Percentiles rank a stretch among this genome's conserved stretches.
These are phyloP conservation scores for Trimorus sp. DNA, from an alignment of 2,888 invertebrate species.

Conservation along the genomic window DNA sequence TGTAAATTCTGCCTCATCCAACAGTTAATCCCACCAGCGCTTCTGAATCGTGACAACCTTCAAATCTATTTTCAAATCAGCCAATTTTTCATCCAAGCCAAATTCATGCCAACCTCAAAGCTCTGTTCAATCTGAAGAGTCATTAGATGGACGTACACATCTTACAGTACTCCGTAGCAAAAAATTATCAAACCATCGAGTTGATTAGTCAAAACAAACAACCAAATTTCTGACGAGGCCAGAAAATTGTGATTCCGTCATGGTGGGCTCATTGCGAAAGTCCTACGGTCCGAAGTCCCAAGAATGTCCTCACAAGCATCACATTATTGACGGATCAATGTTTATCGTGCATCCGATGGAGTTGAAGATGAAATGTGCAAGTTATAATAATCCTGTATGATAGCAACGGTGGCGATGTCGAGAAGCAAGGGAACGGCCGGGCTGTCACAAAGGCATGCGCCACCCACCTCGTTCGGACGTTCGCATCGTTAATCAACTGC, in stretches of 20 bases:
- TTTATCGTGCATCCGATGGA: constrained; percentile 69
- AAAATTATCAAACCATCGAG: constrained; percentile 49
- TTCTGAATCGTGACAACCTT: too few species aligned
- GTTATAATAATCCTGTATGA: constrained; percentile 76
- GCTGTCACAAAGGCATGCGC: constrained; percentile 82
- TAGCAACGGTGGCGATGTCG: constrained; percentile 79
- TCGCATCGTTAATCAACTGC: constrained; percentile 81
- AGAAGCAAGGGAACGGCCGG: constrained; percentile 78
- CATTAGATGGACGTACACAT: constrained; percentile 44
- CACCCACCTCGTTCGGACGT: constrained; percentile 81
- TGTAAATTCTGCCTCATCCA: too few species aligned
- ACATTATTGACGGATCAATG: constrained; percentile 66
- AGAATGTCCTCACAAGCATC: constrained; percentile 59
- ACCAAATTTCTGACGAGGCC: constrained; percentile 12
- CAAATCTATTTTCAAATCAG: too few species aligned
- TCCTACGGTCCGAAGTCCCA: constrained; percentile 44
- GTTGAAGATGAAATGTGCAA: constrained; percentile 75
- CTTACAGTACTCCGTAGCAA: constrained; percentile 30
- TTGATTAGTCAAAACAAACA: constrained; percentile 19
- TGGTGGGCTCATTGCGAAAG: constrained; percentile 59
- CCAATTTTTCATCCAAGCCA: too few species aligned
- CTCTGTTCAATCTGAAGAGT: constrained; percentile 46
- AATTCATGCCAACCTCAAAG: constrained; percentile 7
- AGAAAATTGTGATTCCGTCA: constrained; percentile 62
- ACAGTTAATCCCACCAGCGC: too few species aligned